Evolutionary conservation across 2,113 vertebrate genomes (phyloP).

Genomic region (Mola mola): DNA sequence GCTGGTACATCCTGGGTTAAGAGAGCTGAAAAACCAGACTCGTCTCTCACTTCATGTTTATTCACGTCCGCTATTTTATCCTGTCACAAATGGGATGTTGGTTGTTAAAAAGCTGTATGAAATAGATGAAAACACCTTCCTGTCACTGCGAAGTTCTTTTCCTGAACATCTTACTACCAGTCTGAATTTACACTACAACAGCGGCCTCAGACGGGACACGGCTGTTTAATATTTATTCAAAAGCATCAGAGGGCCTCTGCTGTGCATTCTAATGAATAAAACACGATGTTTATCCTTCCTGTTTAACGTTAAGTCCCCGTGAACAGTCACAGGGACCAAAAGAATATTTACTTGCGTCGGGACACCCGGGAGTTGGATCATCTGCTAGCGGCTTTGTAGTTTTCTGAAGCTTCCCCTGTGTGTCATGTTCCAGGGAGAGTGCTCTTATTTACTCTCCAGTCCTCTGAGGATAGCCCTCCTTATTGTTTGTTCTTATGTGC

Average conservation of each 20-base stretch:
- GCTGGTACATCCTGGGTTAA: constrained; percentile 61
- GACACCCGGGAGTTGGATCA: constrained; percentile 74
- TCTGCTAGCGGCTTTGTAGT: constrained; percentile 81
- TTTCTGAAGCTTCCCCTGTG: constrained; percentile 75
- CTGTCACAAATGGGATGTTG: no score
- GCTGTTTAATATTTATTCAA: constrained; percentile 77
- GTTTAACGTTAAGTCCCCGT: constrained; percentile 77
- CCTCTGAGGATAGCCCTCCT: constrained; percentile 73
- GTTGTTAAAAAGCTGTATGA: not conserved
- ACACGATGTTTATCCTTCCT: constrained; percentile 81
- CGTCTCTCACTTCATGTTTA: constrained; percentile 23
- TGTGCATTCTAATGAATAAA: constrained; percentile 83
- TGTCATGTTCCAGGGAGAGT: constrained; percentile 76
- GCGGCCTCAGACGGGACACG: constrained; percentile 68
- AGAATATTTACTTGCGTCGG: constrained; percentile 79
- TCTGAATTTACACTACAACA: constrained; percentile 36
- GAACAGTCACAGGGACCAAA: constrained; percentile 79
- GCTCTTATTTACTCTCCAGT: constrained; percentile 74
- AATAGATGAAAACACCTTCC: not conserved
- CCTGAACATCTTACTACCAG: not conserved
- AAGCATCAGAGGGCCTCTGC: constrained; percentile 74
- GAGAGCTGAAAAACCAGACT: constrained; percentile 46
- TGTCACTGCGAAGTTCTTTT: not conserved
- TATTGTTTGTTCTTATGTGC: constrained; percentile 80
- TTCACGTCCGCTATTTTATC: not conserved